Evolutionary conservation across 2,113 vertebrate species (phyloP).

Genomic region (Centropus unirufus): DNA sequence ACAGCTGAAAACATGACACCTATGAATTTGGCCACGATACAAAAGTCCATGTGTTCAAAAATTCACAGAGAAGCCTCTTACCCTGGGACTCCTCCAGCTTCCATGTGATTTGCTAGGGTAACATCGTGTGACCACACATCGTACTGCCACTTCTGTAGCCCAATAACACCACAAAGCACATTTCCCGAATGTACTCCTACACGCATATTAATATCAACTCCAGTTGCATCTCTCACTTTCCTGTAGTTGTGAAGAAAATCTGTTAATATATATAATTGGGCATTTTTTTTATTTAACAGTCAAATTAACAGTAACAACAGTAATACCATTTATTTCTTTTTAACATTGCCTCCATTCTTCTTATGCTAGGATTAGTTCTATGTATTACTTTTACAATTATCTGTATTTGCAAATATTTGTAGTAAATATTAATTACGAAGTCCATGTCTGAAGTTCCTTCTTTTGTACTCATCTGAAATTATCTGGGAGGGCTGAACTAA

Average conservation of each 20-base stretch:
- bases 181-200: conserved; percentile 98
- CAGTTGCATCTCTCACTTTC: conserved; percentile 94
- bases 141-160: conserved; percentile 98
- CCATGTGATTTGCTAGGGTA: conserved; percentile 97
- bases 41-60: neutral
- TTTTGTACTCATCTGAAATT: neutral
- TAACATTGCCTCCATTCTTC: neutral
- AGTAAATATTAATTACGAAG: neutral
- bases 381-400: neutral
- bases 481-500: neutral
- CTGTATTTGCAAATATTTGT: neutral
- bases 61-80: conserved; percentile 67
- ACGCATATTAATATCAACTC: conserved; percentile 97
- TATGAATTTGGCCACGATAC: neutral
- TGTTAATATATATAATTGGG: neutral
- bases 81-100: conserved; percentile 96
- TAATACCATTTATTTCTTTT: neutral
- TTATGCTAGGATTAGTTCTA: neutral
- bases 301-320: neutral
- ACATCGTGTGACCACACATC: conserved; percentile 99
- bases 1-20: neutral
- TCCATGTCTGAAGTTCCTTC: neutral
- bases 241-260: conserved; percentile 70
- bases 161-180: conserved; percentile 96
- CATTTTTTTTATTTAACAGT: neutral